These are phyloP conservation scores for Enteromius unitaeniatus DNA, from an alignment of 2,797 vertebrate species.

Conservation along the genomic window DNA sequence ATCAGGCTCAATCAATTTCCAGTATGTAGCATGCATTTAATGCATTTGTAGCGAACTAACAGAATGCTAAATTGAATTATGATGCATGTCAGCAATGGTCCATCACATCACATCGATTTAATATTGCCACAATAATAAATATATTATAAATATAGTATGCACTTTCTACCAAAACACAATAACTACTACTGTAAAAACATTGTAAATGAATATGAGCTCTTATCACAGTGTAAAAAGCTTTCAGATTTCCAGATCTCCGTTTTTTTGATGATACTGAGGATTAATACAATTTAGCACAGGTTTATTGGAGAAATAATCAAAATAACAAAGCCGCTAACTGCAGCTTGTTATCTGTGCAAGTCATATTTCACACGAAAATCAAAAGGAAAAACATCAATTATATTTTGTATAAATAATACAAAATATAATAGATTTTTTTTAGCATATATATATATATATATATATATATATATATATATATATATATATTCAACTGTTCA, in stretches of 20 bases:
- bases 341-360: not conserved
- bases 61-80: not conserved
- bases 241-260: too few species aligned
- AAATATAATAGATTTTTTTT: not conserved
- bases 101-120: not conserved
- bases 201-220: not conserved
- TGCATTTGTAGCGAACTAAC: not conserved
- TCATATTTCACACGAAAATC: not conserved
- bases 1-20: conserved; percentile 16
- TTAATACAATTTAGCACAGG: too few species aligned
- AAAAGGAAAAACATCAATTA: not conserved
- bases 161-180: not conserved
- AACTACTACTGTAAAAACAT: not conserved
- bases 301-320: not conserved
- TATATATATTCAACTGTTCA: too few species aligned
- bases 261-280: not conserved
- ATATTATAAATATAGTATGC: not conserved
- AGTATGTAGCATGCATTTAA: conserved; percentile 6
- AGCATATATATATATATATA: too few species aligned
- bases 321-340: not conserved
- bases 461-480: too few species aligned
- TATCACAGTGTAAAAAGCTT: not conserved
- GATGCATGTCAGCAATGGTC: not conserved
- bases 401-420: too few species aligned
- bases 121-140: not conserved